Base-by-base conservation (phyloP, 1,140 invertebrate species). In the Zaprionus davidi region DNA sequence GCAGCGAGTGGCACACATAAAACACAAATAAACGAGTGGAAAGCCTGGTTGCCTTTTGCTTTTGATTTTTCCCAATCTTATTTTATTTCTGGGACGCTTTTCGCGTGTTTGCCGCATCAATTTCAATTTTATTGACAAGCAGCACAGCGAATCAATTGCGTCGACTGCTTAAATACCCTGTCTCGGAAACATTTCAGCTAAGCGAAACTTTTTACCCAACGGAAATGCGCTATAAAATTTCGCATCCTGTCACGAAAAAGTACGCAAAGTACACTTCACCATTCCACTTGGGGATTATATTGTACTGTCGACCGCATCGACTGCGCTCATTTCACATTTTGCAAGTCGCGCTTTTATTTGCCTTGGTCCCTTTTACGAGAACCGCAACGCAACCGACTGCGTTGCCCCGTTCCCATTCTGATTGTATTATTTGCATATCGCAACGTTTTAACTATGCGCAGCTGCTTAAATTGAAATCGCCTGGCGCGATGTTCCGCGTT, bases 91-190 rank as follows among this genome's bases (percentile, higher is more conserved):
- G 74, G 84, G 79, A 62, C 69, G 83, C 71, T 73, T 69, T 86
- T 74, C 70, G 60, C 71, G 41, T 81, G 77, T 90, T 88, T 90
- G 81, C 73, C 82, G 85, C 86, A 90, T 90, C 85, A 90, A 90
- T 90, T 90, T 90, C 81, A 90, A 90, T 85, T 90, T 88, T 88
- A 88, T 90, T 90, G 82, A 90, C 81, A 90, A 82, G 73, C 79
- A 86, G 73, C 76, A 66, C 74, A 55, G 51, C 65, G 3, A 38
- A 28, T n/a, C 41, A 46, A 58, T 15, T 26, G 24, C 17, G 49
- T 26, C 57, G 66, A 72, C 82, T 66, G n/a, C 31, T 57, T 44
- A 17, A 81, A 71, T 85, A 68, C 82, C 36, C 62, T 65, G 13
- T 17, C 51, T 12, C 3, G n/a, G 17, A 12, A 7, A 0, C n/a